Base-by-base conservation (phyloP, 1,140 invertebrate genomes). In the Leguminivora glycinivorella region DNA sequence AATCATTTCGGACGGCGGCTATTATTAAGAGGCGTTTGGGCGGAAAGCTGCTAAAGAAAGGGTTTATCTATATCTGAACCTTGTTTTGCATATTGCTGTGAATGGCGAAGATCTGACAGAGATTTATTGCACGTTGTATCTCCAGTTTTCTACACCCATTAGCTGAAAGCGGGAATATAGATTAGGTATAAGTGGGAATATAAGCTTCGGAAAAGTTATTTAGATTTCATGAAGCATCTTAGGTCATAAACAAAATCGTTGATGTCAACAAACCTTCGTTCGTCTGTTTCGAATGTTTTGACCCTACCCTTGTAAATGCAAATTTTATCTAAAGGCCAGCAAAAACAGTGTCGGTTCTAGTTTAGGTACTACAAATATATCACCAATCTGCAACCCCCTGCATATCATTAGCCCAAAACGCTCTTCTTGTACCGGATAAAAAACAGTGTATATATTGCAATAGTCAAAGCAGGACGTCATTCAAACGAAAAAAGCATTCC, bases 301-400 rank as follows among this genome's bases (percentile, higher is more conserved):
- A 63, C 58, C 58, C 58, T 22, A 63, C 14, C 58, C 58, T 63
- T 63, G 58, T 29, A 29, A 63, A 63, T 63, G 31, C 58, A 63
- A 63, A 63, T 63, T 63, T 63, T 63, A 63, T 19, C 26, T 29
- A 7, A 63, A 34, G n/a, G 12, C n/a, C 26, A 17, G 58, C 58
- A 63, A 63, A 63, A 29, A 63, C 58, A 29, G 58, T 63, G 58
- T 29, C 58, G 29, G 2, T 5, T 22, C n/a, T 26, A 29, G 58
- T 31, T 17, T 26, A 29, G n/a, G n/a, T n/a, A n/a, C n/a, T n/a
- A n/a, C n/a, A n/a, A n/a, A n/a, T n/a, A n/a, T n/a, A n/a, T n/a
- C n/a, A n/a, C n/a, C 14, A 31, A 60, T 60, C 29, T 31, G 58
- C 9, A 29, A 63, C 58, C 29, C 26, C 26, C 29, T n/a, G n/a